Evolutionary conservation across 2,888 invertebrate species (phyloP).

Genomic region (Parelbella ahira): DNA sequence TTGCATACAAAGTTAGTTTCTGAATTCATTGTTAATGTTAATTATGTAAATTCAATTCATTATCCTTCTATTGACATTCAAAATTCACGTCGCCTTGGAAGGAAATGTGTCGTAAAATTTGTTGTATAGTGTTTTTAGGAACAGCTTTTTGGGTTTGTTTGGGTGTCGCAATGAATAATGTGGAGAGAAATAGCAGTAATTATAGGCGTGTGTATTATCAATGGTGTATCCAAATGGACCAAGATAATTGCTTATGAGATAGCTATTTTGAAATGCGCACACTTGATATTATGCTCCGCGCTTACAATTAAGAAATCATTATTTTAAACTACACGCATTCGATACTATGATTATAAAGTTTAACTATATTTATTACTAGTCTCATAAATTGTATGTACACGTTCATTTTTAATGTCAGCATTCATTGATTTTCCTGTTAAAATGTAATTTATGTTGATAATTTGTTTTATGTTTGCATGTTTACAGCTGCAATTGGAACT

Average conservation of each 20-base stretch:
- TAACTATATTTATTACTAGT: slow-evolving; percentile 10
- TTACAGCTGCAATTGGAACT: no score
- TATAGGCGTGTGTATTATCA: slow-evolving; percentile 21
- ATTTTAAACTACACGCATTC: slow-evolving; percentile 11
- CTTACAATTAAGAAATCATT: slow-evolving; percentile 23
- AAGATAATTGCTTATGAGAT: slow-evolving; percentile 24
- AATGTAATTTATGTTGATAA: no score
- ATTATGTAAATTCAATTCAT: slow-evolving; percentile 67
- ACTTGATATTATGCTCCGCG: slow-evolving; percentile 14
- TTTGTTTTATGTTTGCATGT: no score
- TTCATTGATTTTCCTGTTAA: no score
- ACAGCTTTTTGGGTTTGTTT: slow-evolving; percentile 36
- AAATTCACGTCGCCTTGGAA: slow-evolving; percentile 40
- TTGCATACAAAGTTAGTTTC: slow-evolving; percentile 70
- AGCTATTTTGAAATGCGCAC: slow-evolving; percentile 21
- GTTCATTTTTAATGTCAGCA: not conserved
- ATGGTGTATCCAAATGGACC: slow-evolving; percentile 20
- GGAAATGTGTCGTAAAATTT: slow-evolving; percentile 47
- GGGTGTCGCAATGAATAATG: slow-evolving; percentile 33
- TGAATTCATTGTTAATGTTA: slow-evolving; percentile 53
- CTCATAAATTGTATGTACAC: slow-evolving; percentile 3
- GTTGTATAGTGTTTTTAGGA: slow-evolving; percentile 12
- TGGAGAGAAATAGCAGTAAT: slow-evolving; percentile 24
- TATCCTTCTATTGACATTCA: slow-evolving; percentile 56
- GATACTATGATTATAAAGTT: slow-evolving; percentile 5